Evolutionary conservation across 2,113 vertebrate genomes (phyloP).

Genomic region (Atlantisia rogersi): DNA sequence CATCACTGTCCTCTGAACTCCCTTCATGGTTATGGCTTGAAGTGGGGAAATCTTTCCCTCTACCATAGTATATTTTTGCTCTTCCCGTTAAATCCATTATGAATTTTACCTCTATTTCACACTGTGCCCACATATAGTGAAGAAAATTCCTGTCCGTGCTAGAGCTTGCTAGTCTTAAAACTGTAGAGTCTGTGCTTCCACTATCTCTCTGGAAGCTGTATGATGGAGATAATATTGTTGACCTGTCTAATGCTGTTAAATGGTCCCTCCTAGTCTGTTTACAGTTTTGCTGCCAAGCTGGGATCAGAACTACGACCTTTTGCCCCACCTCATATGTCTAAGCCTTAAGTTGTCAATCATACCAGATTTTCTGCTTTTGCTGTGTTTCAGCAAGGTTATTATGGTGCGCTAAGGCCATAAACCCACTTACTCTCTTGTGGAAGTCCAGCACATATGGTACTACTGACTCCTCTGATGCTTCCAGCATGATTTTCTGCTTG

Average conservation of each 20-base stretch:
- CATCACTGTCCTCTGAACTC: background rate
- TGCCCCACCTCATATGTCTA: constrained; percentile 62
- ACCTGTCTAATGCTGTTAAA: constrained; percentile 68
- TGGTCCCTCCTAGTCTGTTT: constrained; percentile 65
- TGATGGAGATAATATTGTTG: constrained; percentile 59
- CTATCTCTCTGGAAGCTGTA: constrained; percentile 37
- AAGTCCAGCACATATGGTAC: constrained; percentile 44
- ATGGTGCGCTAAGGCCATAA: constrained; percentile 51
- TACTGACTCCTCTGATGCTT: constrained; percentile 17
- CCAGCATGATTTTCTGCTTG: constrained; percentile 36
- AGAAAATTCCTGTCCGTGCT: constrained; percentile 13
- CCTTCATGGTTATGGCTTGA: background rate
- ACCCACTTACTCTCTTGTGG: constrained; percentile 55
- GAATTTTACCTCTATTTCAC: background rate
- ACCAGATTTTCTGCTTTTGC: constrained; percentile 62
- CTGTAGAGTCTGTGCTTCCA: background rate
- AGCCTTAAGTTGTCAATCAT: constrained; percentile 72
- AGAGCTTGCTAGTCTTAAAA: constrained; percentile 12
- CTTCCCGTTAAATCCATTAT: background rate
- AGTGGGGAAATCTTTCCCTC: background rate
- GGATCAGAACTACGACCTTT: constrained; percentile 67
- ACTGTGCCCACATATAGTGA: background rate
- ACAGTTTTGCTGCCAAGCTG: constrained; percentile 64
- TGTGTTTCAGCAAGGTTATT: constrained; percentile 64
- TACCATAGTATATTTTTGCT: background rate